Evolutionary conservation across 2,113 vertebrate genomes (phyloP).

Genomic region (Rhinopomastus cyanomelas): DNA sequence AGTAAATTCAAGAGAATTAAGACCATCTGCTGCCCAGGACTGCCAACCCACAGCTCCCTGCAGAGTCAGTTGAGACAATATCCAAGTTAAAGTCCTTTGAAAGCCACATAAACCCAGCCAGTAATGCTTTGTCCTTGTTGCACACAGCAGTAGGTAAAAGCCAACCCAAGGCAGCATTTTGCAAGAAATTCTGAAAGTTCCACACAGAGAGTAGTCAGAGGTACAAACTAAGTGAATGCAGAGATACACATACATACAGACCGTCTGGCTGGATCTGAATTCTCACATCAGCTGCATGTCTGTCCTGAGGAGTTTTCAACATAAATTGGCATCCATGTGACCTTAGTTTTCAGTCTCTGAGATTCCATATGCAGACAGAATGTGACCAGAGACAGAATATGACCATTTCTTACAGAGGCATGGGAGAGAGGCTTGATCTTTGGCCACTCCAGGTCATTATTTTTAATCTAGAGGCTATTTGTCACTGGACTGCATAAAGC

Average conservation of each 20-base stretch:
- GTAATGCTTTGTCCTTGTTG: not conserved
- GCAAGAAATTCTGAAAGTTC: not conserved
- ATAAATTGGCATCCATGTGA: not conserved
- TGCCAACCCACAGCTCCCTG: not conserved
- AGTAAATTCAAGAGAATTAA: conserved; percentile 36
- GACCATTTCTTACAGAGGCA: not conserved
- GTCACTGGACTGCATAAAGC: not conserved
- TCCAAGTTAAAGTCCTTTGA: conserved; percentile 8
- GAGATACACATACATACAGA: no score
- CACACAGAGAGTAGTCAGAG: not conserved
- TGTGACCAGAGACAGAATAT: not conserved
- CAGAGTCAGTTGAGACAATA: not conserved
- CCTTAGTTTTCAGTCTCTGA: not conserved
- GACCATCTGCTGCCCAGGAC: conserved; percentile 22
- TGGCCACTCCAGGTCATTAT: not conserved
- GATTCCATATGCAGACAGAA: not conserved
- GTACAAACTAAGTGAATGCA: not conserved
- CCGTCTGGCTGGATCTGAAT: not conserved
- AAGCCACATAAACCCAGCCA: not conserved
- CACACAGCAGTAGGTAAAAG: not conserved
- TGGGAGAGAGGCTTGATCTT: not conserved
- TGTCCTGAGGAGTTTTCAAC: not conserved
- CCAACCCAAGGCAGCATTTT: not conserved
- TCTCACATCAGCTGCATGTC: not conserved
- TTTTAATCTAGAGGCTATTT: not conserved